Evolutionary conservation across 2,797 vertebrate species (phyloP), one percentile per base, ranked within the genome.

Genomic region (Coluber constrictor): DNA sequence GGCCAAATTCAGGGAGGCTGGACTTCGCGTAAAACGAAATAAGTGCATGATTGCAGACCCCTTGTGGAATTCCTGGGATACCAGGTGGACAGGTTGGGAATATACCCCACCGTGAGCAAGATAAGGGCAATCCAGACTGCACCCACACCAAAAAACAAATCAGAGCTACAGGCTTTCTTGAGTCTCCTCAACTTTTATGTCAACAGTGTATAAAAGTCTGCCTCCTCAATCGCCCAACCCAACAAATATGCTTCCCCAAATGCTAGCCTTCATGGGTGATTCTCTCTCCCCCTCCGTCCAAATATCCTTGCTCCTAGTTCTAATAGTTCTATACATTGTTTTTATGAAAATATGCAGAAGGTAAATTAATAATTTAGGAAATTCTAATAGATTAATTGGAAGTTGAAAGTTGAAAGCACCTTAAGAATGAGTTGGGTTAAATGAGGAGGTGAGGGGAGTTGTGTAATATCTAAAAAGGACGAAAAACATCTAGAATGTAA

Each of bases 231-330:
- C n/a, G n/a, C n/a, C n/a, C n/a, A n/a, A n/a, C n/a, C n/a, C n/a
- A n/a, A n/a, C n/a, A n/a, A n/a, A n/a, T n/a, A 32, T 56, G 55
- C 70, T 90, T 74, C 47, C 12, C 20, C 56, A 51, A 5, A 59
- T 20, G 13, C 23, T 51, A 27, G n/a, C 15, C 5, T 43, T 16
- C 8, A 1, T 29, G 12, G 87, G 6, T 0, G 0, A 43, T 23
- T 79, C 25, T 59, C 16, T n/a, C 13, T 1, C 5, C 6, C 32
- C 5, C 0, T 5, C n/a, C n/a, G 47, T 16, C n/a, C 1, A 7
- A 79, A 18, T 51, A 89, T 51, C 51, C 43, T 32, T 47, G 32
- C 20, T 66, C 37, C 18, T 29, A n/a, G 4, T 87, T 86, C 12
- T 89, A 1, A 1, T 0, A 37, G 32, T 47, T n/a, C 8, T 79